phyloP scores from a whole-genome alignment of 2,888 invertebrate species.

The Crematogaster levior region DNA sequence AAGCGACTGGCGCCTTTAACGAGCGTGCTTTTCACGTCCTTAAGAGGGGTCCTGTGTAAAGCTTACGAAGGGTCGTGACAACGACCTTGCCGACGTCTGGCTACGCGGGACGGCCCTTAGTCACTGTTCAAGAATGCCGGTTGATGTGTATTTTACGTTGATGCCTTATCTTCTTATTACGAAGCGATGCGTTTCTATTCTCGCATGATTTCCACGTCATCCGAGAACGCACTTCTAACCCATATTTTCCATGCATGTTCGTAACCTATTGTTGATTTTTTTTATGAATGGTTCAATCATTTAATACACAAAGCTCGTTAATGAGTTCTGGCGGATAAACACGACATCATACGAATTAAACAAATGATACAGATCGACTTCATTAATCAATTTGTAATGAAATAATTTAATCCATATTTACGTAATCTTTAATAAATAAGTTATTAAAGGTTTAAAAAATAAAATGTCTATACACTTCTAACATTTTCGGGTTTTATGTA shows the following conservation, averaged over 20 bases:
- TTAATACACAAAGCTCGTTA: neutral
- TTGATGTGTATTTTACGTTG: constrained; percentile 59
- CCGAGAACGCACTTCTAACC: neutral
- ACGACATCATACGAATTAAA: neutral
- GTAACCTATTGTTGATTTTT: neutral
- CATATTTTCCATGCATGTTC: neutral
- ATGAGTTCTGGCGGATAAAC: neutral
- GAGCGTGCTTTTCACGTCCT: constrained; percentile 69
- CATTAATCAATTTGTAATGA: neutral
- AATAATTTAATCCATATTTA: neutral
- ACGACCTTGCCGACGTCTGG: constrained; percentile 74
- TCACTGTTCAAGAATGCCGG: constrained; percentile 78
- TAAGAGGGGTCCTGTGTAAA: constrained; percentile 65
- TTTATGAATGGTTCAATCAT: neutral
- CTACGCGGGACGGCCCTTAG: constrained; percentile 72
- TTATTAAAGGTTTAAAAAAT: neutral
- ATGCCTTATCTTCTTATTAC: constrained; percentile 60
- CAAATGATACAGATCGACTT: neutral
- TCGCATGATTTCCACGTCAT: neutral
- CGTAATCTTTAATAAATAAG: neutral
- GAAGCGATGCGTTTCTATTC: constrained; percentile 1
- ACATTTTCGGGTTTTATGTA: neutral
- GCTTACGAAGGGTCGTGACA: constrained; percentile 71
- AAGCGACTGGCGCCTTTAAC: constrained; percentile 72
- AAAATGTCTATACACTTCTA: neutral